Conservation (phyloP, 2,113 vertebrate genomes). For the Saimiri boliviensis region DNA sequence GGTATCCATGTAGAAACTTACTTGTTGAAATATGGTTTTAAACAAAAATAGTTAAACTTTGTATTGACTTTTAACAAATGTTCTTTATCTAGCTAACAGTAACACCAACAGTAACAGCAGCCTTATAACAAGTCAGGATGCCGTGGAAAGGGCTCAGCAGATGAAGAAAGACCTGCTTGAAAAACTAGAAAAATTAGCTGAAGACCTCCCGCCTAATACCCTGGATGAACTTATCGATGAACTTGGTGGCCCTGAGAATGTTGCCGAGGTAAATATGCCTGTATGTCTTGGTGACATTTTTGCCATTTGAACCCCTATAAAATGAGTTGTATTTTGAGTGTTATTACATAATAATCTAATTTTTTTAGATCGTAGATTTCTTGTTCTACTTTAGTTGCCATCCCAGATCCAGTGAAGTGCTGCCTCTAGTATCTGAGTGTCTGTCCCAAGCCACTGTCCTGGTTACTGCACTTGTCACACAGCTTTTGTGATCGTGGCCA, state of each 20-base stretch:
- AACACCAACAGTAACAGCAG: slow-evolving; percentile 89
- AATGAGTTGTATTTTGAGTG: background rate
- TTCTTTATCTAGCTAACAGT: slow-evolving; percentile 77
- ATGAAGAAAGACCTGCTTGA: slow-evolving; percentile 97
- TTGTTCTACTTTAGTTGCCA: background rate
- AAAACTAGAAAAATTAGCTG: slow-evolving; percentile 93
- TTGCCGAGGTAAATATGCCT: slow-evolving; percentile 92
- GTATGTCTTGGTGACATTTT: background rate
- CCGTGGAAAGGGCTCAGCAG: slow-evolving; percentile 96
- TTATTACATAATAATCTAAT: background rate
- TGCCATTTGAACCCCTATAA: background rate
- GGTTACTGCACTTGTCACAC: rapidly evolving
- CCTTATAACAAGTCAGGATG: slow-evolving; percentile 96
- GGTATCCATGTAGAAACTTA: slow-evolving; percentile 71
- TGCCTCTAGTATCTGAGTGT: background rate
- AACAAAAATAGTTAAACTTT: background rate
- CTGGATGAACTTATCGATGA: slow-evolving; percentile 98
- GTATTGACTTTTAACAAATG: slow-evolving; percentile 14
- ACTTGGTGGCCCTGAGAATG: slow-evolving; percentile 97
- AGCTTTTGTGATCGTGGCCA: background rate
- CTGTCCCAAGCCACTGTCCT: background rate
- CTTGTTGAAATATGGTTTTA: background rate
- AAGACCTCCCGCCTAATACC: slow-evolving; percentile 96
- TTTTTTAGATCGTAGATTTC: background rate
- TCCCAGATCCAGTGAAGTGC: background rate